These are phyloP conservation scores for Cyanistes caeruleus DNA, from an alignment of 2,113 vertebrate genomes.

Conservation along the genomic window DNA sequence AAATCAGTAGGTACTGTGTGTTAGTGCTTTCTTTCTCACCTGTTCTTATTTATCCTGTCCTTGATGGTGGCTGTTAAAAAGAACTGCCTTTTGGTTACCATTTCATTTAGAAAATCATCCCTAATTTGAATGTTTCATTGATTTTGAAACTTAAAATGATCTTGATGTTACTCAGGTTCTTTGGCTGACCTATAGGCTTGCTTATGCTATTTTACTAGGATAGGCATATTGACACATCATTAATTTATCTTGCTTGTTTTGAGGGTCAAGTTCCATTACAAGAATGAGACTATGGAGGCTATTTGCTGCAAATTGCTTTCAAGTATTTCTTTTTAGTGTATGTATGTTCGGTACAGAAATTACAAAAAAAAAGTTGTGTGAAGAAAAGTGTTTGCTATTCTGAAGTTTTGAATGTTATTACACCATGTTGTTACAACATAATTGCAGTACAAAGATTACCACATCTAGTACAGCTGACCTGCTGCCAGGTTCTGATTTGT, in stretches of 20 bases:
- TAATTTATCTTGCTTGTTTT: neutral
- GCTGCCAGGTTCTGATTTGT: neutral
- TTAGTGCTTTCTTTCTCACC: neutral
- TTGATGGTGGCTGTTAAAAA: neutral
- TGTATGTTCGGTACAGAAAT: neutral
- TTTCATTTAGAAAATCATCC: neutral
- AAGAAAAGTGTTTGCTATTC: neutral
- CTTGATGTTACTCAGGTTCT: neutral
- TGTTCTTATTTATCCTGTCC: neutral
- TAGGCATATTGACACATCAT: neutral
- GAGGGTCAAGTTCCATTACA: neutral
- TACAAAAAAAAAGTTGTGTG: neutral
- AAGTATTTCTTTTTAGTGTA: neutral
- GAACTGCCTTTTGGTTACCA: rapidly evolving
- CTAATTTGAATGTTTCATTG: neutral
- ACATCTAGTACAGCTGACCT: neutral
- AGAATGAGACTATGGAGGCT: neutral
- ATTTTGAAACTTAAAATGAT: neutral
- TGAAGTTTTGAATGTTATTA: neutral
- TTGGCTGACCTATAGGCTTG: neutral
- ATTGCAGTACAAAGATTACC: neutral
- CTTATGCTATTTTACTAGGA: neutral
- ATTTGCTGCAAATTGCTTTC: neutral
- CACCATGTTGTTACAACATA: neutral
- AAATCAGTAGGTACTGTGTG: neutral